phyloP scores from a whole-genome alignment of 2,888 invertebrate genomes.

The Drosophila yooni region DNA sequence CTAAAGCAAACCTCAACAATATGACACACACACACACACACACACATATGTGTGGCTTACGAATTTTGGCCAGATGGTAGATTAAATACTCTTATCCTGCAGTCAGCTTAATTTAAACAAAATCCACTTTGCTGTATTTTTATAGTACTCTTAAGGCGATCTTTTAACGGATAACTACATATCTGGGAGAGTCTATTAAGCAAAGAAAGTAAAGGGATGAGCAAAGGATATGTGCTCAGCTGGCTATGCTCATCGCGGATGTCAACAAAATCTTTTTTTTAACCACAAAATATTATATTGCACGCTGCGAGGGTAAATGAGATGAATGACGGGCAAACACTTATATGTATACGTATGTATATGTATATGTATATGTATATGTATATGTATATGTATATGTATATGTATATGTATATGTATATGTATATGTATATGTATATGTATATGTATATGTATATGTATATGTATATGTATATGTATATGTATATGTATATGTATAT shows the following conservation, averaged over 20 bases:
- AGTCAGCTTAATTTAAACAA: not conserved
- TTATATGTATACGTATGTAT: not conserved
- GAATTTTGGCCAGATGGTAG: not conserved
- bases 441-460: not conserved
- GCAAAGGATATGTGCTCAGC: not conserved
- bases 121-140: not conserved
- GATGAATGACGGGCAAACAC: constrained; percentile 8
- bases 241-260: not conserved
- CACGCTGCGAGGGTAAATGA: constrained; percentile 1
- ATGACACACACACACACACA: constrained; percentile 8
- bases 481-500: too few relatives aligned
- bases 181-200: not conserved
- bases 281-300: not conserved
- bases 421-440: too few relatives aligned
- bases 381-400: too few relatives aligned
- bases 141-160: not conserved
- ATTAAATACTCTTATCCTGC: constrained; percentile 3
- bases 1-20: constrained; percentile 35
- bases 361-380: not conserved
- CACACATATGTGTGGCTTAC: not conserved
- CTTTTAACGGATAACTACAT: not conserved
- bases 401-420: too few relatives aligned
- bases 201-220: too few relatives aligned
- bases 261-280: not conserved
- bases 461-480: not conserved